A percentile compares a stretch with the other conserved stretches of the same genome.
Conservation (phyloP, 1,140 invertebrate species). For the Caenorhabditis tropicalis region DNA sequence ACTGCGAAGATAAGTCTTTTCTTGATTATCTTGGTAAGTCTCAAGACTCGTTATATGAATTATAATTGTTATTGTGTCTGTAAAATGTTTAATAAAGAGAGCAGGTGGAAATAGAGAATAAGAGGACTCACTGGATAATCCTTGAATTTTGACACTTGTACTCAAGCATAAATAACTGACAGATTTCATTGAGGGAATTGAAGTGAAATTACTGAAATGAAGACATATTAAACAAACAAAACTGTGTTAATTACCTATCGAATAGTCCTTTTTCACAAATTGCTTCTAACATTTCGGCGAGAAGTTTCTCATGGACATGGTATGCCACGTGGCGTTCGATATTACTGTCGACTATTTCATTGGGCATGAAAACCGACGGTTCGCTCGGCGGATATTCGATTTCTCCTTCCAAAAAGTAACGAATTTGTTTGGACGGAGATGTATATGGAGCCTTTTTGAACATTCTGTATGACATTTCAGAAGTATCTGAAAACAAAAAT, state of each 20-base stretch:
- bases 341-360: neutral
- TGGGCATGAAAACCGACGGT: neutral
- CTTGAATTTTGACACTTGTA: conserved; percentile 18
- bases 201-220: neutral
- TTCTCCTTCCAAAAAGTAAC: conserved; percentile 16
- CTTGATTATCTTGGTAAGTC: conserved; percentile 11
- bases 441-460: conserved; percentile 38
- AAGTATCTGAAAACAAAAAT: neutral
- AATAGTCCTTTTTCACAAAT: conserved; percentile 32
- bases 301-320: conserved; percentile 19
- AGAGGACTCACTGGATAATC: neutral
- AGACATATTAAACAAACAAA: neutral
- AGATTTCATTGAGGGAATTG: neutral
- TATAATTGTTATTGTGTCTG: conserved; percentile 32
- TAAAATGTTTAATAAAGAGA: neutral
- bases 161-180: conserved; percentile 12
- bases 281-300: neutral
- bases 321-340: conserved; percentile 7
- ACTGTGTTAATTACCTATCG: neutral
- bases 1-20: conserved; percentile 17
- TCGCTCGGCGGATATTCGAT: neutral
- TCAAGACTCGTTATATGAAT: conserved; percentile 18
- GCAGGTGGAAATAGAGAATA: neutral
- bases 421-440: neutral
- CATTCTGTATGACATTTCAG: conserved; percentile 25